Conservation (phyloP, 1,140 invertebrate genomes). For the Lycorma delicatula region DNA sequence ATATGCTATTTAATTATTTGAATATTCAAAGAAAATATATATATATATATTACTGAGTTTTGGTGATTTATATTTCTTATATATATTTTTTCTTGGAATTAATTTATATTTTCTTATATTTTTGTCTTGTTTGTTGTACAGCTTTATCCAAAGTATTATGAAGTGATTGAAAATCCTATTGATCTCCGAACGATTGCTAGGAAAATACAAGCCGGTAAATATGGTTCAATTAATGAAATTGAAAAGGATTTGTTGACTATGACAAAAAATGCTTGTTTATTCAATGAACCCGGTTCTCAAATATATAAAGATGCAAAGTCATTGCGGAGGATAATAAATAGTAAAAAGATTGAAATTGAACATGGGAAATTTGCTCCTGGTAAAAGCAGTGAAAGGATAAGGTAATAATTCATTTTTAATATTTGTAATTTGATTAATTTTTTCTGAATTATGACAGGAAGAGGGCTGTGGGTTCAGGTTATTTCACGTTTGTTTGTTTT, state of each 20-base stretch:
- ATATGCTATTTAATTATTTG: too few relatives aligned
- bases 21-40: too few relatives aligned
- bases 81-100: too few relatives aligned
- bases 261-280: slow-evolving; percentile 90
- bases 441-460: too few relatives aligned
- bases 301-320: slow-evolving; percentile 94
- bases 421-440: too few relatives aligned
- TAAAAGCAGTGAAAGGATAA: slow-evolving; percentile 50
- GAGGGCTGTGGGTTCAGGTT: too few relatives aligned
- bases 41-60: too few relatives aligned
- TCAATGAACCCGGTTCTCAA: slow-evolving; percentile 92
- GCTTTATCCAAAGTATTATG: slow-evolving; percentile 95
- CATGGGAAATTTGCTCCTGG: slow-evolving; percentile 42
- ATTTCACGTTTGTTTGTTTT: too few relatives aligned
- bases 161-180: slow-evolving; percentile 90
- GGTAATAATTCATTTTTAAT: slow-evolving; percentile 29
- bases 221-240: slow-evolving; percentile 66
- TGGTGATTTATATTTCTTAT: too few relatives aligned
- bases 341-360: slow-evolving; percentile 56
- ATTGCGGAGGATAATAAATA: slow-evolving; percentile 66
- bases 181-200: slow-evolving; percentile 88
- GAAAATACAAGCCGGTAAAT: slow-evolving; percentile 80
- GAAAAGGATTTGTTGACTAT: slow-evolving; percentile 86
- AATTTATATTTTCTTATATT: too few relatives aligned
- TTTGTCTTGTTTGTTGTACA: slow-evolving; percentile 36